A percentile compares a stretch with the other conserved stretches of the same genome.
Evolutionary conservation across 2,113 vertebrate species (phyloP).

Genomic region (Scytalopus superciliaris): DNA sequence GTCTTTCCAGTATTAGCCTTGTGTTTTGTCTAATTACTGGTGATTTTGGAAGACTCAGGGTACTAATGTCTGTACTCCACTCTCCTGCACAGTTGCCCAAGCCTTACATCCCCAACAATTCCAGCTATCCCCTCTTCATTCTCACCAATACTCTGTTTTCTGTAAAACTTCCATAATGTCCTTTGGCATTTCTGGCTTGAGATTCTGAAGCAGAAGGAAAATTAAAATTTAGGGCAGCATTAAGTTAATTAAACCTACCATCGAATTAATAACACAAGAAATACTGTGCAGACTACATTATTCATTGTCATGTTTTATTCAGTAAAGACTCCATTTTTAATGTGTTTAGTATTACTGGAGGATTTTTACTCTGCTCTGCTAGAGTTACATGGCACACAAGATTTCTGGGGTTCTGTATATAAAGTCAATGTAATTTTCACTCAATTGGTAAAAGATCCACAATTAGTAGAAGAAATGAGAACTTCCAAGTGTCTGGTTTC

Average conservation of each 20-base stretch:
- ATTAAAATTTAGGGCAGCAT: slow-evolving; percentile 22
- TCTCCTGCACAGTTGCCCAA: fast-evolving
- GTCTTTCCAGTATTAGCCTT: background rate
- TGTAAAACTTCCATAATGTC: background rate
- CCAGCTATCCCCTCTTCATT: background rate
- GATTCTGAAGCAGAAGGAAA: background rate
- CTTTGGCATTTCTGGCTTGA: background rate
- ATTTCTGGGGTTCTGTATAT: background rate
- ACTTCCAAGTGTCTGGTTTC: background rate
- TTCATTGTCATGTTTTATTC: slow-evolving; percentile 57
- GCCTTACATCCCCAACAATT: background rate
- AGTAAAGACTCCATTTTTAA: slow-evolving; percentile 11
- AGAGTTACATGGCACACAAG: background rate
- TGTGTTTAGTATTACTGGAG: background rate
- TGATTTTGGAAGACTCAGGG: background rate
- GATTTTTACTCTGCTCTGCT: background rate
- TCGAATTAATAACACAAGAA: slow-evolving; percentile 42
- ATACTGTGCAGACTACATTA: slow-evolving; percentile 26
- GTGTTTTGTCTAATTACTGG: background rate
- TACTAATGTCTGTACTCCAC: background rate
- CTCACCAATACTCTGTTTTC: background rate
- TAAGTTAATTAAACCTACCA: slow-evolving; percentile 49
- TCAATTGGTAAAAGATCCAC: background rate
- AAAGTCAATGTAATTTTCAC: background rate
- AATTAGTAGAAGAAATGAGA: background rate